phyloP scores from a whole-genome alignment of 2,113 vertebrate species.

The Hirundichthys speculiger region DNA sequence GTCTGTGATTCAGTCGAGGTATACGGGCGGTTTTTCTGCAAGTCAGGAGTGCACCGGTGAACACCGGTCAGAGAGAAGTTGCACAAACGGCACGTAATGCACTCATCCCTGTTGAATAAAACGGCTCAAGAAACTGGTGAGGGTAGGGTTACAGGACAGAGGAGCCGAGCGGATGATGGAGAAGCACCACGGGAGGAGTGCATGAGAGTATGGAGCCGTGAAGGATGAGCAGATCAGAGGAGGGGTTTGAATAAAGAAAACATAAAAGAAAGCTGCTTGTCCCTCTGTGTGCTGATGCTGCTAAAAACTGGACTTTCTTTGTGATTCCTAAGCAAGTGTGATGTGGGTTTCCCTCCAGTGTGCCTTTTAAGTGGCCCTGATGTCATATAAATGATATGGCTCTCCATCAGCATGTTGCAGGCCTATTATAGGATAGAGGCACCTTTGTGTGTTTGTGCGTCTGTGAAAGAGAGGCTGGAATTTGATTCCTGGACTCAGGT shows the following conservation, averaged over 20 bases:
- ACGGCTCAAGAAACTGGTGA: slow-evolving; percentile 39
- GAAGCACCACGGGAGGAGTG: slow-evolving; percentile 3
- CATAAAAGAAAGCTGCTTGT: slow-evolving; percentile 25
- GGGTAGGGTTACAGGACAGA: slow-evolving; percentile 40
- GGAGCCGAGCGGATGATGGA: slow-evolving; percentile 34
- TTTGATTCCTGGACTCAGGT: slow-evolving; percentile 59
- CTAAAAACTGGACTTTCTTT: slow-evolving; percentile 39
- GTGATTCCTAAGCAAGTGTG: slow-evolving; percentile 40
- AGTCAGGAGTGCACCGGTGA: no score
- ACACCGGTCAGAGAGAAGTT: neutral
- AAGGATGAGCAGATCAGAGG: neutral
- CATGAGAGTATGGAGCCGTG: slow-evolving; percentile 14
- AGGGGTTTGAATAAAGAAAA: neutral
- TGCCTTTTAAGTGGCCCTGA: slow-evolving; percentile 37
- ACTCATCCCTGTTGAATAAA: slow-evolving; percentile 53
- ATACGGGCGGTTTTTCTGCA: neutral
- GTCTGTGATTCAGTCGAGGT: neutral
- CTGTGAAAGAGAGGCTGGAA: slow-evolving; percentile 39
- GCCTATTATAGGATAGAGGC: slow-evolving; percentile 33
- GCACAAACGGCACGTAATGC: slow-evolving; percentile 3
- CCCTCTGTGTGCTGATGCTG: slow-evolving; percentile 33
- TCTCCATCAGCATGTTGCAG: slow-evolving; percentile 39
- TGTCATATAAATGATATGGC: slow-evolving; percentile 50
- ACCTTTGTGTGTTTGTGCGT: slow-evolving; percentile 17
- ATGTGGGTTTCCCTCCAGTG: slow-evolving; percentile 35